These are phyloP conservation scores for Polietes domitor DNA, from an alignment of 2,888 invertebrate species.

Conservation along the genomic window DNA sequence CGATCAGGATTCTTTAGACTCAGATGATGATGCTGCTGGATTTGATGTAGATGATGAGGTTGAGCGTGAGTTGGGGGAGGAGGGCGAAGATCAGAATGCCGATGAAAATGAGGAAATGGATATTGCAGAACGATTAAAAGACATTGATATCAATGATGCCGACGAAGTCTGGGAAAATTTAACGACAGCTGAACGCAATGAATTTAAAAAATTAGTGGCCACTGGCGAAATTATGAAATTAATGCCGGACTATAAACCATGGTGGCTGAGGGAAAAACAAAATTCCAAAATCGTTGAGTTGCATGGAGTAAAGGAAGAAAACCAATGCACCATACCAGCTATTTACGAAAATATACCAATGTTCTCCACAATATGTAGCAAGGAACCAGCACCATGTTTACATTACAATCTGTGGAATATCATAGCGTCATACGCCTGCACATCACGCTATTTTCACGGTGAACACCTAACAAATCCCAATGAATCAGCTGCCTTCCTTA, in stretches of 20 bases:
- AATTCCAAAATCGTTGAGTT: slow-evolving; percentile 83
- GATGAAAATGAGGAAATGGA: slow-evolving; percentile 78
- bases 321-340: slow-evolving; percentile 81
- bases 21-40: slow-evolving; percentile 79
- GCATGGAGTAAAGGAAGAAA: slow-evolving; percentile 72
- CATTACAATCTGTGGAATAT: slow-evolving; percentile 90
- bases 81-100: slow-evolving; percentile 30
- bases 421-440: slow-evolving; percentile 87
- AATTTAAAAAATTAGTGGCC: slow-evolving; percentile 88
- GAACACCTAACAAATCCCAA: slow-evolving; percentile 84
- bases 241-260: slow-evolving; percentile 89
- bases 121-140: slow-evolving; percentile 86
- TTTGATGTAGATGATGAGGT: slow-evolving; percentile 48
- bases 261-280: slow-evolving; percentile 87
- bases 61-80: no score
- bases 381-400: slow-evolving; percentile 85
- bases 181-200: slow-evolving; percentile 87
- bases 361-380: slow-evolving; percentile 84
- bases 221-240: slow-evolving; percentile 87
- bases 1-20: slow-evolving; percentile 71
- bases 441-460: slow-evolving; percentile 89
- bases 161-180: slow-evolving; percentile 90
- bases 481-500: slow-evolving; percentile 84
- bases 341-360: slow-evolving; percentile 81
- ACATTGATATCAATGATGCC: slow-evolving; percentile 89